Percentiles rank a stretch among this genome's conserved stretches.
Evolutionary conservation across 1,140 invertebrate species (phyloP).

Genomic region (Eriosoma lanigerum): DNA sequence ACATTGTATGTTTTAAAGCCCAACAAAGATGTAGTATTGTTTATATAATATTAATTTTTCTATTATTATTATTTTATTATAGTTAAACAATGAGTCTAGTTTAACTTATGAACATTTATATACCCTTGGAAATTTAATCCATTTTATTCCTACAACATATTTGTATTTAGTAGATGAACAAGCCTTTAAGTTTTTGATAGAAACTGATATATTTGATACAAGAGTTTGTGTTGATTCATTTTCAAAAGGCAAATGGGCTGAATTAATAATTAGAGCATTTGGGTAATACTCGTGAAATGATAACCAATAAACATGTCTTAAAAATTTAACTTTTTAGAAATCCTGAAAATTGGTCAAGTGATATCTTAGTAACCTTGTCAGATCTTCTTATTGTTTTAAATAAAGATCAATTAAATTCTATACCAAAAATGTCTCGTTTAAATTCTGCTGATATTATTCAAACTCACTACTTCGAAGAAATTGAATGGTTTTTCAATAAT

Average conservation of each 20-base stretch:
- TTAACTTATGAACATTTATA: constrained; percentile 32
- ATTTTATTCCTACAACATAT: constrained; percentile 30
- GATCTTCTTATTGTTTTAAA: constrained; percentile 42
- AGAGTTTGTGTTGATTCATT: constrained; percentile 35
- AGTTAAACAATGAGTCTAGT: constrained; percentile 15
- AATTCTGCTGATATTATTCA: constrained; percentile 29
- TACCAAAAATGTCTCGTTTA: constrained; percentile 35
- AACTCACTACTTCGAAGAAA: constrained; percentile 20
- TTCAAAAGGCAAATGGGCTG: constrained; percentile 33
- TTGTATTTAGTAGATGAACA: constrained; percentile 4
- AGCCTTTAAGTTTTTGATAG: constrained; percentile 17
- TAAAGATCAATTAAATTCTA: constrained; percentile 27
- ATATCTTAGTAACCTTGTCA: constrained; percentile 27
- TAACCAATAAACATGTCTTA: background rate
- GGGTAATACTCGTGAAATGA: background rate
- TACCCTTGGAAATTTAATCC: constrained; percentile 40
- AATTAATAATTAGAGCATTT: constrained; percentile 32
- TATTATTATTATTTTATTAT: background rate
- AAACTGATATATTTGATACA: constrained; percentile 36
- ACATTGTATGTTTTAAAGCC: constrained; percentile 1
- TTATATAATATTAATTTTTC: too few species aligned
- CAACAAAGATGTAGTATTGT: background rate
- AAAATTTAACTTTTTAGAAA: background rate
- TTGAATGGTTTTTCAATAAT: constrained; percentile 22
- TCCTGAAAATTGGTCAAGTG: constrained; percentile 18